These are phyloP conservation scores for Drosophila ustulata DNA, from an alignment of 2,888 invertebrate species.

Conservation along the genomic window DNA sequence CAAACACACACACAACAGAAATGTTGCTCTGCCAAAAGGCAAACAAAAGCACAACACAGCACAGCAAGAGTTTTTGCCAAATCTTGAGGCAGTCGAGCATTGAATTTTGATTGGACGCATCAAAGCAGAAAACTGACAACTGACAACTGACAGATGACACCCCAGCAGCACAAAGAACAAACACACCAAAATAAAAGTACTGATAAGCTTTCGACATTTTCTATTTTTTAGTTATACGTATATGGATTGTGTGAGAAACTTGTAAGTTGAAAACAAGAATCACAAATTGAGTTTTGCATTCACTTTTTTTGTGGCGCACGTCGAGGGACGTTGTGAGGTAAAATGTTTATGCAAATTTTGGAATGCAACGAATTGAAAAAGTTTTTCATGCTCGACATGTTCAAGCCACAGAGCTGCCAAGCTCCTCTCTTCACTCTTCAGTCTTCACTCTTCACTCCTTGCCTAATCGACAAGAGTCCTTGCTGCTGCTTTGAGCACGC, in stretches of 20 bases:
- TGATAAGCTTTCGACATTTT: conserved; percentile 17
- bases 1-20: conserved; percentile 25
- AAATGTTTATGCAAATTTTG: conserved; percentile 70
- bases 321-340: background rate
- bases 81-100: conserved; percentile 53
- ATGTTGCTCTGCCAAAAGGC: background rate
- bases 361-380: conserved; percentile 74
- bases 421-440: background rate
- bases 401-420: background rate
- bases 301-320: conserved; percentile 9
- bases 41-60: conserved; percentile 5
- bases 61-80: background rate
- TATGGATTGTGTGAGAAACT: background rate
- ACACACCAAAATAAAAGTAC: conserved; percentile 24
- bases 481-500: conserved; percentile 21
- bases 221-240: conserved; percentile 25
- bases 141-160: background rate
- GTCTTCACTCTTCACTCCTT: background rate
- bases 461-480: conserved; percentile 1
- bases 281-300: conserved; percentile 51
- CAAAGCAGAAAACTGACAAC: conserved; percentile 60
- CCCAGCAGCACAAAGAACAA: conserved; percentile 6
- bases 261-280: conserved; percentile 38
- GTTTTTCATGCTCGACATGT: conserved; percentile 60
- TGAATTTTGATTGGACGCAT: conserved; percentile 76